Percentiles rank a stretch among this genome's conserved stretches.
phyloP scores from a whole-genome alignment of 1,140 invertebrate genomes.

The Leptinotarsa undecemlineata region DNA sequence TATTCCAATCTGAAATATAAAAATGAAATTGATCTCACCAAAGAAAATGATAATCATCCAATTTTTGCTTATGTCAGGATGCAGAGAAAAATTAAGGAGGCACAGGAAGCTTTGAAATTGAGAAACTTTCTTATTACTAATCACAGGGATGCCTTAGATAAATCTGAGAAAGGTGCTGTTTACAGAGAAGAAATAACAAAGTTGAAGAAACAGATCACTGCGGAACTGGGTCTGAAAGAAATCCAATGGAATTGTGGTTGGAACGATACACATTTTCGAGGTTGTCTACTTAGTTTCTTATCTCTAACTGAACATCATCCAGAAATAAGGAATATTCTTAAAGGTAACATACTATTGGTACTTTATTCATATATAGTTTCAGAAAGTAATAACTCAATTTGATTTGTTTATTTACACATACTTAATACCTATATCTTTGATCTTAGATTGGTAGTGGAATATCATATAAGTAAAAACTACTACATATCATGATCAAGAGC shows the following conservation, averaged over 20 bases:
- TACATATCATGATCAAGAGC: no score
- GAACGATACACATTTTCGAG: slow-evolving; percentile 84
- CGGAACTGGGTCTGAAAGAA: slow-evolving; percentile 62
- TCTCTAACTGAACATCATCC: slow-evolving; percentile 73
- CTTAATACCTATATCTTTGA: no score
- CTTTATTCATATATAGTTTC: no score
- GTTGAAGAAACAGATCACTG: slow-evolving; percentile 62
- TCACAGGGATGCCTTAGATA: slow-evolving; percentile 63
- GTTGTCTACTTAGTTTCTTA: slow-evolving; percentile 77
- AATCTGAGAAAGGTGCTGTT: slow-evolving; percentile 62
- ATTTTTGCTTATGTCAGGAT: slow-evolving; percentile 60
- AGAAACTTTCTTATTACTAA: slow-evolving; percentile 71
- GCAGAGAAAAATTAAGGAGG: slow-evolving; percentile 59
- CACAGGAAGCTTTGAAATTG: slow-evolving; percentile 58
- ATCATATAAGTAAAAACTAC: no score
- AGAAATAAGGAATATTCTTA: slow-evolving; percentile 67
- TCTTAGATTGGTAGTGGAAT: no score
- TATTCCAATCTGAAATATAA: slow-evolving; percentile 38
- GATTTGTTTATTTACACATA: no score
- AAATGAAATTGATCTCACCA: slow-evolving; percentile 57
- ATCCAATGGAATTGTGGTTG: slow-evolving; percentile 82
- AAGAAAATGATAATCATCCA: slow-evolving; percentile 59
- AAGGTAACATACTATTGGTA: slow-evolving; percentile 54
- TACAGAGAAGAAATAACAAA: slow-evolving; percentile 69
- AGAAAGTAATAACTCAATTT: no score